phyloP scores from a whole-genome alignment of 2,113 vertebrate species.

The Gila orcuttii region DNA sequence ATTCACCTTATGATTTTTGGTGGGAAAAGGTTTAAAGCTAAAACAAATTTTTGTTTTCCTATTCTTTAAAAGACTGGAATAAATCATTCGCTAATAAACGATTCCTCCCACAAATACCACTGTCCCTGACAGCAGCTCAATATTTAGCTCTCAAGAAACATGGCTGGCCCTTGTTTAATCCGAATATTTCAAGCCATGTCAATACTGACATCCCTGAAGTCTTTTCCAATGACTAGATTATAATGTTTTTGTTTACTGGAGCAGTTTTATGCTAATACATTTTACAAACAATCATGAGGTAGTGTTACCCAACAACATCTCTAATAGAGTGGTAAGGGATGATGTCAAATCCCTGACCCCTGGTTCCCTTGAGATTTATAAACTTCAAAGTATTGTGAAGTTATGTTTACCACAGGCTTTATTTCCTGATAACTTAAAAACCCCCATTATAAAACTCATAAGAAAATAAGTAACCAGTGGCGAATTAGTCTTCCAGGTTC shows the following conservation, averaged over 20 bases:
- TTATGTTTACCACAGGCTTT: too few species aligned
- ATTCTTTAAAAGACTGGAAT: not conserved
- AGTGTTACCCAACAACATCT: not conserved
- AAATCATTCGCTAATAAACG: not conserved
- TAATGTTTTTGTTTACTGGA: not conserved
- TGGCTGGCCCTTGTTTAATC: not conserved
- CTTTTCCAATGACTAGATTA: not conserved
- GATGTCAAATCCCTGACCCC: too few species aligned
- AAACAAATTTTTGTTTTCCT: not conserved
- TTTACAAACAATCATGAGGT: not conserved
- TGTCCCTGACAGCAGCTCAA: not conserved
- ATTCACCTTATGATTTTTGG: not conserved
- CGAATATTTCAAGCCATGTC: not conserved
- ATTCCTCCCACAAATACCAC: not conserved
- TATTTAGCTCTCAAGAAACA: constrained; percentile 7
- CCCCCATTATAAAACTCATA: too few species aligned
- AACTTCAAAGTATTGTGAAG: too few species aligned
- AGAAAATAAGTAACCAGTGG: too few species aligned
- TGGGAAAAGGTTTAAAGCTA: not conserved
- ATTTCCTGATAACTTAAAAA: too few species aligned
- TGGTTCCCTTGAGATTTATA: too few species aligned
- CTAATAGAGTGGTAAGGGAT: not conserved
- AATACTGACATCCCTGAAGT: not conserved
- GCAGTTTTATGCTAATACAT: not conserved
- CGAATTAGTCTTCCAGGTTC: too few species aligned